Evolutionary conservation across 2,888 invertebrate species (phyloP).

Genomic region (Aproaerema taeniolella): DNA sequence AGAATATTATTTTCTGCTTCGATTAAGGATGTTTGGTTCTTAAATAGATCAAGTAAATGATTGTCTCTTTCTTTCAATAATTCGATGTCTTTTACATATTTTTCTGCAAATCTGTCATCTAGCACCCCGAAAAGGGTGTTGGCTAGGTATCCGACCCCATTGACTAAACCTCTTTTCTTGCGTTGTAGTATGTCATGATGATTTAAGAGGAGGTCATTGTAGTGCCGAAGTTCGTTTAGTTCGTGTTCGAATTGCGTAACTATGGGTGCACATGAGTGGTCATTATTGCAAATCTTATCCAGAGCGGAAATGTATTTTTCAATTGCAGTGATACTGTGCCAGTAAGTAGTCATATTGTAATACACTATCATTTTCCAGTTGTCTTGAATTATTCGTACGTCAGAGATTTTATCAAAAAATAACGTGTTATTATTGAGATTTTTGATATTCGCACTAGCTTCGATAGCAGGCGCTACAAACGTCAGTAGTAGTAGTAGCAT

Average conservation of each 20-base stretch:
- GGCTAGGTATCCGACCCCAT: constrained; percentile 8
- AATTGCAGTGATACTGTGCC: constrained; percentile 11
- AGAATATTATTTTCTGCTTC: too few species aligned
- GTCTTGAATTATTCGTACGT: constrained; percentile 15
- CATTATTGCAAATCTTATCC: not conserved
- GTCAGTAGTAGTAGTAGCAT: not conserved
- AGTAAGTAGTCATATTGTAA: constrained; percentile 16
- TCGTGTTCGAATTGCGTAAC: constrained; percentile 1
- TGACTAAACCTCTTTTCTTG: constrained; percentile 3
- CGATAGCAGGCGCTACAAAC: not conserved
- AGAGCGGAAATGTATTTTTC: not conserved
- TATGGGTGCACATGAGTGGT: not conserved
- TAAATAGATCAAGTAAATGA: not conserved
- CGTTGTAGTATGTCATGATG: not conserved
- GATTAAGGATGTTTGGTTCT: constrained; percentile 3
- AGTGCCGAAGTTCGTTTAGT: not conserved
- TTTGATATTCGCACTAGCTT: constrained; percentile 1
- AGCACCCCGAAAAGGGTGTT: constrained; percentile 9
- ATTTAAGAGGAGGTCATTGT: not conserved
- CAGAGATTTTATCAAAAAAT: too few species aligned
- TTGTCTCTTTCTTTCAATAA: not conserved
- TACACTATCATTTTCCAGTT: constrained; percentile 19
- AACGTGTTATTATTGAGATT: constrained; percentile 16
- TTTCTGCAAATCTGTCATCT: constrained; percentile 8
- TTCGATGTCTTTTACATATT: constrained; percentile 3